phyloP scores from a whole-genome alignment of 2,888 invertebrate genomes.

The Hyposoter dolosus region DNA sequence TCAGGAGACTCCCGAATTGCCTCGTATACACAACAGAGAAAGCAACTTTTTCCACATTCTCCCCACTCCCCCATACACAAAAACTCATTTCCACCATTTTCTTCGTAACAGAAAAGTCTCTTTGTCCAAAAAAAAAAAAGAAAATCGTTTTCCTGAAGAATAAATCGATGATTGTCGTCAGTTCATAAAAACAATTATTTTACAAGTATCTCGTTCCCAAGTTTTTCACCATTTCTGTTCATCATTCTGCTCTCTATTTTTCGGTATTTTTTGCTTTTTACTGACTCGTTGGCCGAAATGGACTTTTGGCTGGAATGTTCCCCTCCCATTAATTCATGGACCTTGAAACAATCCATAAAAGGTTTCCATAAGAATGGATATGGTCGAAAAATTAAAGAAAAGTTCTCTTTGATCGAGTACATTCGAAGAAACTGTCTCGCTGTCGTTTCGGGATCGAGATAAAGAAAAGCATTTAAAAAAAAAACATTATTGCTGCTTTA shows the following conservation, averaged over 20 bases:
- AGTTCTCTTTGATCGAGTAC: neutral
- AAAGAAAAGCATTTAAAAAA: neutral
- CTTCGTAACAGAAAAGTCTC: neutral
- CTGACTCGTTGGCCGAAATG: too few species aligned
- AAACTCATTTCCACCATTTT: neutral
- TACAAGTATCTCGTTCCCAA: too few species aligned
- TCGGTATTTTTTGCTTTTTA: too few species aligned
- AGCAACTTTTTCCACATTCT: conserved; percentile 4
- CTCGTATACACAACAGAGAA: neutral
- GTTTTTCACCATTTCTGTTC: too few species aligned
- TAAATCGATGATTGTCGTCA: too few species aligned
- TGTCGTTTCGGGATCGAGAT: neutral
- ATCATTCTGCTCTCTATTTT: too few species aligned
- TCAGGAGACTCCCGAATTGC: conserved; percentile 26
- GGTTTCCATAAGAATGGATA: neutral
- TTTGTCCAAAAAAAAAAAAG: neutral
- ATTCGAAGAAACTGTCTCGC: conserved; percentile 34
- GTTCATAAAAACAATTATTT: too few species aligned
- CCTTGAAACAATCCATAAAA: neutral
- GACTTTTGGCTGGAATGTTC: too few species aligned
- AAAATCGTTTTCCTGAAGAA: neutral
- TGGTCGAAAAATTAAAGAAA: neutral
- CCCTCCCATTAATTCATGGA: neutral
- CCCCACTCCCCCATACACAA: neutral
- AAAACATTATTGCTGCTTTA: neutral